These are phyloP conservation scores for Rhipidura dahli DNA, from an alignment of 2,113 vertebrate genomes.

Conservation along the genomic window DNA sequence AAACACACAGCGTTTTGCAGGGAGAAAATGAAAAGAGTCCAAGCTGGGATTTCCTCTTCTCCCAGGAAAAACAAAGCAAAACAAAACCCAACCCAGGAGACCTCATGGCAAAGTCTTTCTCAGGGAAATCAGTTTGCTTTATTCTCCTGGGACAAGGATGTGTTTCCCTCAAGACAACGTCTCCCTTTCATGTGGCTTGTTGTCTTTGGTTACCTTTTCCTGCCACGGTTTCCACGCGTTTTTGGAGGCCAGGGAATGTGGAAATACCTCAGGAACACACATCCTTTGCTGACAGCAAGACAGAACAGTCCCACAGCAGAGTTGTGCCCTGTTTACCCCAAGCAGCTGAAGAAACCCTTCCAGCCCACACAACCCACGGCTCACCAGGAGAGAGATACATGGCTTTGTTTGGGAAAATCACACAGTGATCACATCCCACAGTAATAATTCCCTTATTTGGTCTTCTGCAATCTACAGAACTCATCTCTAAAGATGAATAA, in stretches of 20 bases:
- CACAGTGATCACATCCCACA: accelerated
- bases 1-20: background rate
- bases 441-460: background rate
- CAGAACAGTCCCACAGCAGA: background rate
- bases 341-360: background rate
- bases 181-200: background rate
- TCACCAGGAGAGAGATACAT: background rate
- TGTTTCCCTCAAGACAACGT: background rate
- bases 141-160: background rate
- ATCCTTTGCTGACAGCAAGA: background rate
- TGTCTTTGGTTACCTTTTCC: background rate
- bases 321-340: background rate
- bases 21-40: background rate
- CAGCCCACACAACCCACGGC: background rate
- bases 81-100: background rate
- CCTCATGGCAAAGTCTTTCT: background rate
- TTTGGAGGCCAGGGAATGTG: background rate
- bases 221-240: background rate
- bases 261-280: background rate
- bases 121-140: background rate
- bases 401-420: background rate
- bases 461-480: background rate
- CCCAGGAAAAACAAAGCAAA: background rate
- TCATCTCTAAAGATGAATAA: background rate
- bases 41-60: background rate